Evolutionary conservation across 2,113 vertebrate species (phyloP).

Genomic region (Ginglymostoma cirratum): DNA sequence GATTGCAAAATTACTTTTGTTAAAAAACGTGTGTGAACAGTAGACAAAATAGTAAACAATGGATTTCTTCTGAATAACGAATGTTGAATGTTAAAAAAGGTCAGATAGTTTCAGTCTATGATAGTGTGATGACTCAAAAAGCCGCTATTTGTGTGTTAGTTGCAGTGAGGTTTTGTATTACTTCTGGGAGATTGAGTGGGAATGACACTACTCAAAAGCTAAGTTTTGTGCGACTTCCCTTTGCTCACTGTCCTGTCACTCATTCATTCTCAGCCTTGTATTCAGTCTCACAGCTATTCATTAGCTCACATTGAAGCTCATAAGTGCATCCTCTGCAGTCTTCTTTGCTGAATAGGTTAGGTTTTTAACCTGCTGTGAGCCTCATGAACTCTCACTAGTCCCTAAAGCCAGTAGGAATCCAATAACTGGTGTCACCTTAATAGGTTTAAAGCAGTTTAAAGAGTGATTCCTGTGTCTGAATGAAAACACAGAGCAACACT

Average conservation of each 20-base stretch:
- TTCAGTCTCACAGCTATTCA: background rate
- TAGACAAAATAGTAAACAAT: background rate
- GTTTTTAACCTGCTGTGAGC: background rate
- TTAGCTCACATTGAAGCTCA: background rate
- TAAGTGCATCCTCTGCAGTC: too few species aligned
- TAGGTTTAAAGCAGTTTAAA: background rate
- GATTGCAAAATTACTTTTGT: too few species aligned
- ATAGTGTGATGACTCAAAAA: background rate
- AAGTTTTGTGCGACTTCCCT: background rate
- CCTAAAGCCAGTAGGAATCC: background rate
- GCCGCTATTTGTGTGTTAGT: background rate
- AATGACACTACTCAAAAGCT: background rate
- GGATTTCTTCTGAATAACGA: background rate
- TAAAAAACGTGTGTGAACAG: too few species aligned
- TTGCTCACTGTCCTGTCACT: background rate
- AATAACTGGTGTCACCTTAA: background rate
- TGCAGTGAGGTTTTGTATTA: background rate
- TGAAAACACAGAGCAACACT: background rate
- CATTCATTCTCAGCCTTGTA: background rate
- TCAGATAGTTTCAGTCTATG: background rate
- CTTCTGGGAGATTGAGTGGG: background rate
- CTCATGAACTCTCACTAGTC: background rate
- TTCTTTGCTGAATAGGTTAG: background rate
- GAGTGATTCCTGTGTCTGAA: background rate
- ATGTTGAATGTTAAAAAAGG: background rate